Base-by-base conservation (phyloP, 1,140 invertebrate species). In the Lepidostoma basale region DNA sequence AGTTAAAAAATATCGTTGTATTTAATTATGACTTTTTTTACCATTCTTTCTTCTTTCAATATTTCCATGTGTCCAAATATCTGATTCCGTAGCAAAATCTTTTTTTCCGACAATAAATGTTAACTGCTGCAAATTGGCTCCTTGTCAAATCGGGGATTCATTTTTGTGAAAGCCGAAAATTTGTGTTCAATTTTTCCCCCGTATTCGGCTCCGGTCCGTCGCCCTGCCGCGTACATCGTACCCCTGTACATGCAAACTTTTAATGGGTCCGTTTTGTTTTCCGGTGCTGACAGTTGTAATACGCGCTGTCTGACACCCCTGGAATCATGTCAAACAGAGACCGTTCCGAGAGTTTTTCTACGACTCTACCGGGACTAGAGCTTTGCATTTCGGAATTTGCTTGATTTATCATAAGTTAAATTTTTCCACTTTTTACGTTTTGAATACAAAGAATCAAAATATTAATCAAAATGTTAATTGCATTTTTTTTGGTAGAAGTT, bases 231-330 rank as follows among this genome's bases (percentile, higher is more conserved):
- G 33, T 9, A 36, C 33, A 4, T 33, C 30, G 30, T 4, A 4
- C 39, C 39, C 40, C 40, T 23, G 18, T 23, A n/a, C 20, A 23
- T 23, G 49, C 20, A 4, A 66, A 66, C 49, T 66, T 66, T 66
- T 66, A 66, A 26, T 66, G 49, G 26, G 47, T 6, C 12, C 63
- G 28, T 40, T 56, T 40, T 22, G 47, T 66, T 66, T 58, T 56
- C 22, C 0, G 18, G 18, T 8, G 58, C 28, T 64, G 58, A 69
- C 67, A 63, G 40, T 54, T 63, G 67, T 69, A 69, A 69, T 69
- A 33, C 45, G 26, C 40, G 22, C 36, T 67, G 64, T 67, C 42
- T 9, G 22, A 59, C 42, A 67, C 52, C 33, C 52, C 33, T 65
- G 20, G 56, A 65, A 65, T 23, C 49, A 33, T 56, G 47, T 65